phyloP scores from a whole-genome alignment of 2,797 vertebrate species.

The Liparis tanakae region DNA sequence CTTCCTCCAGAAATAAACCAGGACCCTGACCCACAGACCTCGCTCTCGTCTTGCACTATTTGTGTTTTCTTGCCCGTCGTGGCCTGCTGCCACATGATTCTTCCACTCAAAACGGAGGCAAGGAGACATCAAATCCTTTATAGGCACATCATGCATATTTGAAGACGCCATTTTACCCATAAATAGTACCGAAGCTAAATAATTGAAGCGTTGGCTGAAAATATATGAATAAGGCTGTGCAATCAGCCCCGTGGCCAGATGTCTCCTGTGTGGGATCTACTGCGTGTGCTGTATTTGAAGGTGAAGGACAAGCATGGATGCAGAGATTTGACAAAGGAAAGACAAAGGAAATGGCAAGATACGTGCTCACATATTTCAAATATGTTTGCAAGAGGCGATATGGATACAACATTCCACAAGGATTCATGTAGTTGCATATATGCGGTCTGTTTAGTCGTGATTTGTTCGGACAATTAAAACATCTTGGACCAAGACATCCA shows the following conservation, averaged over 20 bases:
- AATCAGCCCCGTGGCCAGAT: conserved; percentile 43
- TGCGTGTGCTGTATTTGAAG: conserved; percentile 9
- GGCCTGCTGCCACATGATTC: conserved; percentile 43
- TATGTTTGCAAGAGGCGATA: not conserved
- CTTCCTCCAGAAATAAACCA: conserved; percentile 54
- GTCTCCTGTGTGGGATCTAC: conserved; percentile 36
- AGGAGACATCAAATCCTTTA: conserved; percentile 73
- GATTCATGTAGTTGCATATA: not conserved
- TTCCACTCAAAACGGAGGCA: conserved; percentile 60
- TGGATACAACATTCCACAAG: not conserved
- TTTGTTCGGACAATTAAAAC: not conserved
- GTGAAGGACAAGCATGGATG: conserved; percentile 10
- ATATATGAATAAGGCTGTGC: conserved; percentile 58
- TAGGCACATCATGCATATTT: conserved; percentile 80
- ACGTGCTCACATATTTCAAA: not conserved
- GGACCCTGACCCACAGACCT: conserved; percentile 61
- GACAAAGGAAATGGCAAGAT: not conserved
- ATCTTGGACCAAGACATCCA: not conserved
- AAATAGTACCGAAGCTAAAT: conserved; percentile 77
- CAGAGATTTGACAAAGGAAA: not conserved
- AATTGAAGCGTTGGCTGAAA: conserved; percentile 74
- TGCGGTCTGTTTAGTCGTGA: not conserved
- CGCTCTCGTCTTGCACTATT: conserved; percentile 48
- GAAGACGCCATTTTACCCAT: conserved; percentile 73
- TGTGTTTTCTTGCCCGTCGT: conserved; percentile 41